Evolutionary conservation across 2,888 invertebrate species (phyloP).

Genomic region (Platycheirus rosarum): DNA sequence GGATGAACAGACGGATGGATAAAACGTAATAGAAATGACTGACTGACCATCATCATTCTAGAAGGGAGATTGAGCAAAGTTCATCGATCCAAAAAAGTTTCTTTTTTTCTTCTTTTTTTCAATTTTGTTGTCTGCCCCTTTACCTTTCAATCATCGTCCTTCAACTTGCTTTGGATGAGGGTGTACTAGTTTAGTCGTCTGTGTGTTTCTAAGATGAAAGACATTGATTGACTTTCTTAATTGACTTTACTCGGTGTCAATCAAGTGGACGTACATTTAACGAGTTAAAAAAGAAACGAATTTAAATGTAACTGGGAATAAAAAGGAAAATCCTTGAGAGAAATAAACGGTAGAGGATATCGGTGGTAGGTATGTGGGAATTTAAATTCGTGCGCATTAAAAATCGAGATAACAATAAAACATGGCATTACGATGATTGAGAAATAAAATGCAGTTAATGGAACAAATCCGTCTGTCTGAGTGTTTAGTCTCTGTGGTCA

Average conservation of each 20-base stretch:
- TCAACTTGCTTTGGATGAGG: slow-evolving; percentile 41
- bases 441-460: too few species aligned
- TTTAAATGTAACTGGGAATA: too few species aligned
- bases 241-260: slow-evolving; percentile 72
- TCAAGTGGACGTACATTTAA: slow-evolving; percentile 49
- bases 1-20: slow-evolving; percentile 1
- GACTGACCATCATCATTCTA: slow-evolving; percentile 44
- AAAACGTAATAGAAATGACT: slow-evolving; percentile 32
- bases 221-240: slow-evolving; percentile 81
- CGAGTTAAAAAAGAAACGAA: slow-evolving; percentile 8
- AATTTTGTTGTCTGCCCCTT: slow-evolving; percentile 46
- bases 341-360: too few species aligned
- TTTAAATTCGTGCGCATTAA: too few species aligned
- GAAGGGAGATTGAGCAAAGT: slow-evolving; percentile 32
- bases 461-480: too few species aligned
- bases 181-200: slow-evolving; percentile 20
- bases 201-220: slow-evolving; percentile 77
- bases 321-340: not conserved
- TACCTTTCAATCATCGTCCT: slow-evolving; percentile 71
- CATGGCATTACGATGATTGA: too few species aligned
- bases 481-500: too few species aligned
- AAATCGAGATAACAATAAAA: too few species aligned
- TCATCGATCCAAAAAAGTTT: slow-evolving; percentile 68
- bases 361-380: too few species aligned
- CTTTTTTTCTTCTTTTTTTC: slow-evolving; percentile 42